Percentiles rank a stretch among this genome's conserved stretches.
Evolutionary conservation across 2,888 invertebrate species (phyloP).

Genomic region (Apodemia hepburni): DNA sequence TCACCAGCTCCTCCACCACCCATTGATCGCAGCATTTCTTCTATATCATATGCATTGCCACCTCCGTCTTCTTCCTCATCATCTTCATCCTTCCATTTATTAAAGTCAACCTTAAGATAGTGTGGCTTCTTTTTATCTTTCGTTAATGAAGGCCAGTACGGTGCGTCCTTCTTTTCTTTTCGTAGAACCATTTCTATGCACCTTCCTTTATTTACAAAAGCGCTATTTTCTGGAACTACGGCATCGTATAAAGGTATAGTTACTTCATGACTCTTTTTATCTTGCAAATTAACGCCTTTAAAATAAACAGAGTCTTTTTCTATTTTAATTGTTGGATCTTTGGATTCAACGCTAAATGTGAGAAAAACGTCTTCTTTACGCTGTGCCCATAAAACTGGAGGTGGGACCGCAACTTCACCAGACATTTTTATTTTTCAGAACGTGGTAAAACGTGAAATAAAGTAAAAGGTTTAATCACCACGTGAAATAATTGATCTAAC

Average conservation of each 20-base stretch:
- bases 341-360: constrained; percentile 95
- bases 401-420: constrained; percentile 81
- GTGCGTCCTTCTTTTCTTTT: constrained; percentile 85
- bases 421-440: constrained; percentile 43
- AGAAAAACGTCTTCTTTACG: constrained; percentile 90
- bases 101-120: constrained; percentile 98
- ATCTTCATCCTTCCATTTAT: constrained; percentile 98
- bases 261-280: constrained; percentile 92
- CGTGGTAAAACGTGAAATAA: constrained; percentile 22
- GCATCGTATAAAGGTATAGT: constrained; percentile 91
- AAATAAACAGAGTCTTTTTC: constrained; percentile 88
- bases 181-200: constrained; percentile 87
- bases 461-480: constrained; percentile 30
- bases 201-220: constrained; percentile 85
- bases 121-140: constrained; percentile 94
- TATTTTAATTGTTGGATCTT: constrained; percentile 90
- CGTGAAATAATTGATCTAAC: constrained; percentile 33
- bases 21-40: constrained; percentile 88
- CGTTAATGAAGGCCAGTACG: constrained; percentile 94
- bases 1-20: constrained; percentile 75
- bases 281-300: constrained; percentile 91
- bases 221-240: constrained; percentile 90
- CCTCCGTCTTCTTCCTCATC: constrained; percentile 91
- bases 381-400: constrained; percentile 97
- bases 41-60: constrained; percentile 75